Conservation (phyloP, 2,888 invertebrate genomes). For the Heliconius aoede region DNA sequence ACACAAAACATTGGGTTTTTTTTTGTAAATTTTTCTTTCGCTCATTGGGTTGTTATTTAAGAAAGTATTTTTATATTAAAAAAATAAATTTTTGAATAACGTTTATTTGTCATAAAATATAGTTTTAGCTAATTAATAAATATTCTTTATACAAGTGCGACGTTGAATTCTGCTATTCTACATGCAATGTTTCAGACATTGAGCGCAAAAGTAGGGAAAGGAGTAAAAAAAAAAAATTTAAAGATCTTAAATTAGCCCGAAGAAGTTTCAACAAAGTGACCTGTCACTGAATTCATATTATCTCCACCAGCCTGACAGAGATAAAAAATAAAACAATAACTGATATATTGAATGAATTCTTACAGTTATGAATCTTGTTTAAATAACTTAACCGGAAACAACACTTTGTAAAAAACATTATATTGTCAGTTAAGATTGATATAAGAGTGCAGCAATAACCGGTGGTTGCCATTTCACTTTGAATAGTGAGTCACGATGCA, state of each 20-base stretch:
- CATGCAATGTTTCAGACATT: too few species aligned
- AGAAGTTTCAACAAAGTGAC: too few species aligned
- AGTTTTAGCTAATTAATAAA: too few species aligned
- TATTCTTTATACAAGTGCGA: too few species aligned
- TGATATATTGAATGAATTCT: too few species aligned
- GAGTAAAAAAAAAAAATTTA: too few species aligned
- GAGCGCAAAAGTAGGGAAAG: too few species aligned
- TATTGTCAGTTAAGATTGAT: conserved; percentile 31
- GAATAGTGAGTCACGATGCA: conserved; percentile 40
- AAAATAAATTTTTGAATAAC: neutral
- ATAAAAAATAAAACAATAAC: too few species aligned
- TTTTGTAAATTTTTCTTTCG: conserved; percentile 6
- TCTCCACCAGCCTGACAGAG: too few species aligned
- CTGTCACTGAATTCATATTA: too few species aligned
- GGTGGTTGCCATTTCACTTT: conserved; percentile 34
- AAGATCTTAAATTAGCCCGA: too few species aligned
- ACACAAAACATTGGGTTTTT: neutral
- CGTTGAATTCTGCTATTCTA: too few species aligned
- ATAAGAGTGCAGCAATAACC: conserved; percentile 28
- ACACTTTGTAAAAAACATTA: neutral
- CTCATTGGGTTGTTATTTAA: neutral
- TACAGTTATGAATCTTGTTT: neutral
- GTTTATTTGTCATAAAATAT: neutral
- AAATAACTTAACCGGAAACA: neutral
- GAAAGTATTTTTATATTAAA: neutral